Conservation (phyloP, 1,140 invertebrate genomes). For the Tetragnatha versicolor region DNA sequence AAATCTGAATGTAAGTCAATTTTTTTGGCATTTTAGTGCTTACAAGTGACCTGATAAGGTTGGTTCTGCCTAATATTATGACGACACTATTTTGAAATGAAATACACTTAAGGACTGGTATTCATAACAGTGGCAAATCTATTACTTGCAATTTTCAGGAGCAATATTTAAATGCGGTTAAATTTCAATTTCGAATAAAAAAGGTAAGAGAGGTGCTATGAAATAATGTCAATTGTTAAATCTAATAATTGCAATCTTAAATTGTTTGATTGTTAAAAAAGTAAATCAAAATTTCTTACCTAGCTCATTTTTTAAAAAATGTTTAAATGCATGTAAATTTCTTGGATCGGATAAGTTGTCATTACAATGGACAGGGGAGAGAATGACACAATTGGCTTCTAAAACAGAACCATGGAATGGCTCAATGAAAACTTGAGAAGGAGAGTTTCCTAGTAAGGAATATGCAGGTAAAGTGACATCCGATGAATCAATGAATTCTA, state of each 20-base stretch:
- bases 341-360: too few relatives aligned
- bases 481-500: not conserved
- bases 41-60: too few relatives aligned
- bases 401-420: not conserved
- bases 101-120: too few relatives aligned
- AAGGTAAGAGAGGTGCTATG: too few relatives aligned
- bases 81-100: too few relatives aligned
- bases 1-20: too few relatives aligned
- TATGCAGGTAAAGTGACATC: not conserved
- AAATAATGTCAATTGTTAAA: not conserved
- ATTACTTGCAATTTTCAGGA: too few relatives aligned
- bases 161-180: too few relatives aligned
- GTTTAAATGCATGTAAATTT: not conserved
- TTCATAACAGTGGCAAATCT: too few relatives aligned
- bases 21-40: too few relatives aligned
- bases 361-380: not conserved
- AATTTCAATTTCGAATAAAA: too few relatives aligned
- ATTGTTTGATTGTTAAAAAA: not conserved
- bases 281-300: not conserved
- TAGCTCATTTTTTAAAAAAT: not conserved
- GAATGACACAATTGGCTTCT: not conserved
- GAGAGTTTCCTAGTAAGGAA: not conserved
- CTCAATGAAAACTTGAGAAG: not conserved
- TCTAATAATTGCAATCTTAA: not conserved
- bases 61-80: too few relatives aligned